Percentiles rank a stretch among this genome's conserved stretches.
Conservation (phyloP, 1,140 invertebrate species). For the Lepidostoma basale region DNA sequence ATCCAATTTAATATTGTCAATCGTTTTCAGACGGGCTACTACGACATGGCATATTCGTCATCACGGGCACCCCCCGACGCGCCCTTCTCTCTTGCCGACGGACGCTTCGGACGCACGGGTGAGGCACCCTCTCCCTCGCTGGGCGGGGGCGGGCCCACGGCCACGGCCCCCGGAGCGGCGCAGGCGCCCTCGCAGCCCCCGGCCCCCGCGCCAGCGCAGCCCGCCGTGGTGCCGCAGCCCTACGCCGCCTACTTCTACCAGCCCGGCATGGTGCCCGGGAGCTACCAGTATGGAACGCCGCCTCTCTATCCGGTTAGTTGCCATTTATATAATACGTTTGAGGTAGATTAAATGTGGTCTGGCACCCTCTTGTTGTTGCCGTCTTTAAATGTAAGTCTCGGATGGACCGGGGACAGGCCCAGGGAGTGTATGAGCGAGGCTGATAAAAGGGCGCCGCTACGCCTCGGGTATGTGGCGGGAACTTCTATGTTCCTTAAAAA, state of each 20-base stretch:
- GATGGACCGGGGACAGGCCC: too few relatives aligned
- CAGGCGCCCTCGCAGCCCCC: slow-evolving; percentile 65
- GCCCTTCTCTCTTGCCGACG: slow-evolving; percentile 76
- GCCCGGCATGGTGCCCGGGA: slow-evolving; percentile 69
- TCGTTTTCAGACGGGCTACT: slow-evolving; percentile 63
- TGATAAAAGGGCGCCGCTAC: too few relatives aligned
- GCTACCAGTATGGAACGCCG: slow-evolving; percentile 74
- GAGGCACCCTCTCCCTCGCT: slow-evolving; percentile 55
- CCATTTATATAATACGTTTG: too few relatives aligned
- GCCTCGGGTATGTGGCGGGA: too few relatives aligned
- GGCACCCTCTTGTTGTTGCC: too few relatives aligned
- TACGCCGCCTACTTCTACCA: slow-evolving; percentile 74
- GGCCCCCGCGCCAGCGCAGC: slow-evolving; percentile 68
- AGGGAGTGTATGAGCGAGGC: too few relatives aligned
- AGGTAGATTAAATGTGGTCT: too few relatives aligned
- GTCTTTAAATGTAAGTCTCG: too few relatives aligned
- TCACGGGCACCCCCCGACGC: slow-evolving; percentile 67
- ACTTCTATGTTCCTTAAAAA: too few relatives aligned
- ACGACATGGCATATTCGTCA: slow-evolving; percentile 68
- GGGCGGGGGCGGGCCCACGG: slow-evolving; percentile 23
- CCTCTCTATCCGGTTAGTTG: slow-evolving; percentile 70
- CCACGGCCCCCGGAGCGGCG: slow-evolving; percentile 38
- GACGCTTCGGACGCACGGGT: slow-evolving; percentile 72
- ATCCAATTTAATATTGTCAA: too few relatives aligned
- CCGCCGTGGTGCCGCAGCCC: slow-evolving; percentile 51